phyloP scores from a whole-genome alignment of 2,797 vertebrate species.

The Enteromius anoplus region DNA sequence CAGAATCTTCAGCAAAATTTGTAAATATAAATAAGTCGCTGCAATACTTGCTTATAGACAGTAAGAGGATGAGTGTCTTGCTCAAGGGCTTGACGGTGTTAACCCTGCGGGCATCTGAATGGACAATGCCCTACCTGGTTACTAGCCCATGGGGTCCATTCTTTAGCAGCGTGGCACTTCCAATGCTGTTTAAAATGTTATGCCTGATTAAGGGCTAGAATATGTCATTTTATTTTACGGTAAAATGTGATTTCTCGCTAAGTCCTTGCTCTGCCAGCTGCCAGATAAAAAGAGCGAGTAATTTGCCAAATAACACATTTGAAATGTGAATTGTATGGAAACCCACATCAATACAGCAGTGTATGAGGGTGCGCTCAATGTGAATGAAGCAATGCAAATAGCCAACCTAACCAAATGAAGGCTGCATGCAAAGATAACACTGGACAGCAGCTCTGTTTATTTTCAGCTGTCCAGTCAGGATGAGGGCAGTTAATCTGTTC shows the following conservation, averaged over 20 bases:
- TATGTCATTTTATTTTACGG: neutral
- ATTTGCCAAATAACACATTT: conserved; percentile 13
- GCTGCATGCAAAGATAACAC: conserved; percentile 43
- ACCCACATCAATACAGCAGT: conserved; percentile 15
- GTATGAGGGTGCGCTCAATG: neutral
- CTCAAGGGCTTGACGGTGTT: conserved; percentile 40
- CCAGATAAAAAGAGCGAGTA: conserved; percentile 1
- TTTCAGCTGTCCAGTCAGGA: conserved; percentile 40
- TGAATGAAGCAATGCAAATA: conserved; percentile 22
- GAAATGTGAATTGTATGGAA: conserved; percentile 16
- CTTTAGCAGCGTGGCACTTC: conserved; percentile 31
- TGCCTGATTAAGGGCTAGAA: conserved; percentile 16
- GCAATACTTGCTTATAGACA: conserved; percentile 2
- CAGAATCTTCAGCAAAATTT: neutral
- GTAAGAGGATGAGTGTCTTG: conserved; percentile 12
- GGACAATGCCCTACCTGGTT: conserved; percentile 34
- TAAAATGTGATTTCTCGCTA: neutral
- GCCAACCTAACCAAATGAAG: conserved; percentile 29
- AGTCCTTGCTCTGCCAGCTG: conserved; percentile 3
- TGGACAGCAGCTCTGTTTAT: conserved; percentile 41
- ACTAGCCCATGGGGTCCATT: conserved; percentile 25
- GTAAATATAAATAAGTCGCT: neutral
- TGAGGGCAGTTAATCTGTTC: conserved; percentile 59
- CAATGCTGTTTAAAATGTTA: conserved; percentile 38
- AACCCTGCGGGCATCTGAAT: conserved; percentile 40